A percentile compares a stretch with the other conserved stretches of the same genome.
Conservation (phyloP, 2,113 vertebrate genomes). For the Paratilapia polleni region DNA sequence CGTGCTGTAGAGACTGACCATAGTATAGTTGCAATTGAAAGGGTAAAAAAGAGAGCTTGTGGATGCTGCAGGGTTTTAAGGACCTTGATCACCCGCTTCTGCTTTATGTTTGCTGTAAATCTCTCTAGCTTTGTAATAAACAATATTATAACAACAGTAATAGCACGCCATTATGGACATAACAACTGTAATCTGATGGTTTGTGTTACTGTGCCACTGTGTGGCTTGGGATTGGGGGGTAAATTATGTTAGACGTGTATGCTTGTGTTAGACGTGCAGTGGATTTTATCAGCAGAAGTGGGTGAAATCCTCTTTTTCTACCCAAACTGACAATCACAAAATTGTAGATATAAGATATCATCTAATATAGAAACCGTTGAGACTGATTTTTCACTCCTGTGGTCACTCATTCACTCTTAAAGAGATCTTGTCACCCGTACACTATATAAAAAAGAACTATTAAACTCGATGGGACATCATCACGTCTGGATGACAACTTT, state of each 20-base stretch:
- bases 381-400: slow-evolving; percentile 28
- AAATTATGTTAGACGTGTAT: slow-evolving; percentile 67
- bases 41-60: background rate
- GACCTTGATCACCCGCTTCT: slow-evolving; percentile 27
- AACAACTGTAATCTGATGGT: slow-evolving; percentile 59
- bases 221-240: slow-evolving; percentile 77
- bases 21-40: slow-evolving; percentile 12
- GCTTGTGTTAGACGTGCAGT: slow-evolving; percentile 44
- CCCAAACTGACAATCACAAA: slow-evolving; percentile 73
- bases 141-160: slow-evolving; percentile 48
- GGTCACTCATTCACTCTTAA: slow-evolving; percentile 11
- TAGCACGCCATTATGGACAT: slow-evolving; percentile 65
- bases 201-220: slow-evolving; percentile 81
- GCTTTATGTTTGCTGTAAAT: slow-evolving; percentile 78
- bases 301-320: slow-evolving; percentile 23
- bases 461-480: background rate
- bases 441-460: slow-evolving; percentile 29
- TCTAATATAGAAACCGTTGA: background rate
- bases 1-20: slow-evolving; percentile 38
- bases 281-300: slow-evolving; percentile 41
- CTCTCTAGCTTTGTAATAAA: slow-evolving; percentile 74
- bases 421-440: slow-evolving; percentile 30
- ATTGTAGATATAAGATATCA: background rate
- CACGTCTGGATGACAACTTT: slow-evolving; percentile 21
- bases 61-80: slow-evolving; percentile 18